Percentiles rank a stretch among this genome's conserved stretches.
phyloP scores from a whole-genome alignment of 2,797 vertebrate genomes.

The Micropoecilia bifurca region DNA sequence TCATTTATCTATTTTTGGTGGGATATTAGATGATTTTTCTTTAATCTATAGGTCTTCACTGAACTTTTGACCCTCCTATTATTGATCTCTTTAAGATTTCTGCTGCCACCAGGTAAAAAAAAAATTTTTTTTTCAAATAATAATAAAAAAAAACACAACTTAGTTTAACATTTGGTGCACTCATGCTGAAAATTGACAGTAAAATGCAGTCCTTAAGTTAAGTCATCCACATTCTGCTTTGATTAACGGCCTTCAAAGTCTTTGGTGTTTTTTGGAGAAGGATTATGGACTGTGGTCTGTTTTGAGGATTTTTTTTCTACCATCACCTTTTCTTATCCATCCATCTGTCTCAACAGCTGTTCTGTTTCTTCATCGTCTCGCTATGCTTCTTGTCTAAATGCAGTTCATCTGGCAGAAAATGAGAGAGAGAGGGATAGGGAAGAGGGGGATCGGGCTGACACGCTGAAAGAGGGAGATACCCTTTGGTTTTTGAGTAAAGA shows the following conservation, averaged over 20 bases:
- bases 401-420: constrained; percentile 69
- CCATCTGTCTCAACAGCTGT: constrained; percentile 73
- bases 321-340: constrained; percentile 46
- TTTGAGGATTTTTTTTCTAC: constrained; percentile 23
- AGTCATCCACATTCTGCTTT: background rate
- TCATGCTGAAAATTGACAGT: background rate
- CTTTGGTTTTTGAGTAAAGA: constrained; percentile 46
- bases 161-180: background rate
- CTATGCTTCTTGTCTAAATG: constrained; percentile 42
- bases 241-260: background rate
- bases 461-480: constrained; percentile 40
- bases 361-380: constrained; percentile 32
- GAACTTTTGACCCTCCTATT: background rate
- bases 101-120: background rate
- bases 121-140: background rate
- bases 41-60: background rate
- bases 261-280: background rate
- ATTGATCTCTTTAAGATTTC: background rate
- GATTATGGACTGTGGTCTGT: constrained; percentile 23
- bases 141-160: background rate
- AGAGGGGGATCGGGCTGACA: constrained; percentile 24
- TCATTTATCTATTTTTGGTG: background rate
- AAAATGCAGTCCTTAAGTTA: background rate
- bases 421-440: constrained; percentile 46
- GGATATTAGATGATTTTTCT: background rate